Percentiles rank a stretch among this genome's conserved stretches.
Conservation (phyloP, 2,113 vertebrate genomes). For the Actenoides hombroni region DNA sequence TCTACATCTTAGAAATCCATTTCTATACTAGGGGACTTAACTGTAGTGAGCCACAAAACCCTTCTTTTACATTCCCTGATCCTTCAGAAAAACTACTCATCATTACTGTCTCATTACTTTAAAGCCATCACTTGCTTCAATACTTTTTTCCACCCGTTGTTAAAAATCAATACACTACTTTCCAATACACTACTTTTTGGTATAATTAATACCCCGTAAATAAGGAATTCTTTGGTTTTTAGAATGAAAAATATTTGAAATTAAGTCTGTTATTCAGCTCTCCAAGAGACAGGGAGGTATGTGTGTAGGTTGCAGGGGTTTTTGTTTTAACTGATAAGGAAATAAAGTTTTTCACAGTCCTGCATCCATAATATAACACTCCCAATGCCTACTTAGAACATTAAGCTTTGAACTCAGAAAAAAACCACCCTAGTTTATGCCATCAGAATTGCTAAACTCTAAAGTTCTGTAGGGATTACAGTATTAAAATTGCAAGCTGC, state of each 20-base stretch:
- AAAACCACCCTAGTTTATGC: neutral
- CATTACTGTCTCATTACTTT: neutral
- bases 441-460: neutral
- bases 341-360: neutral
- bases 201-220: neutral
- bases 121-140: neutral
- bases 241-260: neutral
- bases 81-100: neutral
- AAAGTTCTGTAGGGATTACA: neutral
- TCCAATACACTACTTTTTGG: neutral
- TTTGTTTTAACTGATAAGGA: neutral
- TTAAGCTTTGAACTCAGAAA: neutral
- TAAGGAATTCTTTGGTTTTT: neutral
- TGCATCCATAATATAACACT: neutral
- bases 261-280: neutral
- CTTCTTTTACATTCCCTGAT: neutral
- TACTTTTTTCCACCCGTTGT: neutral
- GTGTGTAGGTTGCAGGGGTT: fast-evolving
- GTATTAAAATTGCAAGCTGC: neutral
- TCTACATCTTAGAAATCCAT: neutral
- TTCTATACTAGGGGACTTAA: neutral
- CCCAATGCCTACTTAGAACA: neutral
- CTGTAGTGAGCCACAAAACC: neutral
- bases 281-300: neutral
- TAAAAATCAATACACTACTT: neutral